Base-by-base conservation (phyloP, 2,888 invertebrate genomes). In the Clitarchus hookeri region DNA sequence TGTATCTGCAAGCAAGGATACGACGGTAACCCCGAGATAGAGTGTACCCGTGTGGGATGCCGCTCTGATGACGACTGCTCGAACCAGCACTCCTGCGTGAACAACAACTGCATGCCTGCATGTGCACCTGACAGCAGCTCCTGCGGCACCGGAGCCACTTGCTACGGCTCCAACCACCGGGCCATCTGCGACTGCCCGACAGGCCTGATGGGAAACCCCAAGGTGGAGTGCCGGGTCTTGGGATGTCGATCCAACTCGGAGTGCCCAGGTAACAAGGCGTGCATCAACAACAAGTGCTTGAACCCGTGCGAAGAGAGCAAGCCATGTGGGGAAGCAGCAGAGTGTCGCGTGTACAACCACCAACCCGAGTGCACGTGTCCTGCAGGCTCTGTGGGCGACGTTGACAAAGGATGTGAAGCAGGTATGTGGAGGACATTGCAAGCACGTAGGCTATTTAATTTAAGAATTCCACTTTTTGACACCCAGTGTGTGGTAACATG, bases 1-100 rank as follows among this genome's bases (percentile, higher is more conserved):
- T 98, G 98, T 90, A 95, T 96, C 0, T 98, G 98, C 91, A 93
- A 94, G 87, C 94, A 95, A 89, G 97, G 97, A 83, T 98, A 94
- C 89, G 95, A 96, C 88, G 98, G 98, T 85, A 97, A 97, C 91
- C 96, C 97, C 48, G 95, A 96, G 89, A 94, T 96, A 16, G 96
- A 96, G 89, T 98, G 98, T 90, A 93, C 94, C 80, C 94, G 94
- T 91, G 91, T 95, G 84, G 95, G 95, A 87, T 97, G 97, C 90
- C 93, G 94, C 90, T 93, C 94, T 44, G 94, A 97, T 89, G 93
- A 93, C 65, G 96, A 97, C 89, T 98, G 98, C 90, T 95, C 96
- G 26, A 94, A 95, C 83, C 96, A 96, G 86, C 96, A 97, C 90
- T 93, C 95, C n/a, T 98, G 98, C 90, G 93, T 96, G 54, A 97